phyloP scores from a whole-genome alignment of 2,888 invertebrate genomes.

The Dynastes hyllus region DNA sequence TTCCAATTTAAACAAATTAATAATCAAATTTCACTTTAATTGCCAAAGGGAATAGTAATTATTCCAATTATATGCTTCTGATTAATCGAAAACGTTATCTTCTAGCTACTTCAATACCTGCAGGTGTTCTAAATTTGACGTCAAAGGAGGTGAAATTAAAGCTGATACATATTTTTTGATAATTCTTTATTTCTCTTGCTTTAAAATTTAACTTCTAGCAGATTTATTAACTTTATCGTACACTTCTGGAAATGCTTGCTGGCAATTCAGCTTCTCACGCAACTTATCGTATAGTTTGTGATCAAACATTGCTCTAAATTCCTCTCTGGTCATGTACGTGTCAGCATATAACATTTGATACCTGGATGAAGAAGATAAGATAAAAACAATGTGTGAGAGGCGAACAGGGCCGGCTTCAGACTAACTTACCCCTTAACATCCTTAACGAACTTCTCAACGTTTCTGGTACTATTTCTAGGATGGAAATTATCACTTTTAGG shows the following conservation, averaged over 20 bases:
- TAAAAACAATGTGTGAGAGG: constrained; percentile 10
- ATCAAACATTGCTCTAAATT: constrained; percentile 88
- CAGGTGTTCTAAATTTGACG: neutral
- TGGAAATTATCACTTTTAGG: constrained; percentile 78
- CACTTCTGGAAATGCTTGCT: constrained; percentile 85
- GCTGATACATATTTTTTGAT: neutral
- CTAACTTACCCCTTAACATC: constrained; percentile 74
- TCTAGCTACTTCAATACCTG: neutral
- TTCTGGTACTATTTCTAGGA: constrained; percentile 78
- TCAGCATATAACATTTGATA: constrained; percentile 92
- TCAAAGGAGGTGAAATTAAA: neutral
- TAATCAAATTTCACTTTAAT: neutral
- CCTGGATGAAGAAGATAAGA: constrained; percentile 64
- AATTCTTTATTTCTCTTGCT: neutral
- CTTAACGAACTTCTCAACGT: constrained; percentile 82
- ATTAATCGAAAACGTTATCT: neutral
- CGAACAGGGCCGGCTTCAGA: constrained; percentile 39
- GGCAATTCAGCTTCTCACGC: constrained; percentile 76
- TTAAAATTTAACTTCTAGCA: constrained; percentile 39
- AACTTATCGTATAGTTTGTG: constrained; percentile 82
- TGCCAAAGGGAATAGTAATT: neutral
- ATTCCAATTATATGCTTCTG: neutral
- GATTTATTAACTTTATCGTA: constrained; percentile 52
- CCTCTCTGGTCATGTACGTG: constrained; percentile 81
- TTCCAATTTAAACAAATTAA: no score